phyloP scores from a whole-genome alignment of 2,888 invertebrate genomes.

The Ashinkailepas kermadecensis region DNA sequence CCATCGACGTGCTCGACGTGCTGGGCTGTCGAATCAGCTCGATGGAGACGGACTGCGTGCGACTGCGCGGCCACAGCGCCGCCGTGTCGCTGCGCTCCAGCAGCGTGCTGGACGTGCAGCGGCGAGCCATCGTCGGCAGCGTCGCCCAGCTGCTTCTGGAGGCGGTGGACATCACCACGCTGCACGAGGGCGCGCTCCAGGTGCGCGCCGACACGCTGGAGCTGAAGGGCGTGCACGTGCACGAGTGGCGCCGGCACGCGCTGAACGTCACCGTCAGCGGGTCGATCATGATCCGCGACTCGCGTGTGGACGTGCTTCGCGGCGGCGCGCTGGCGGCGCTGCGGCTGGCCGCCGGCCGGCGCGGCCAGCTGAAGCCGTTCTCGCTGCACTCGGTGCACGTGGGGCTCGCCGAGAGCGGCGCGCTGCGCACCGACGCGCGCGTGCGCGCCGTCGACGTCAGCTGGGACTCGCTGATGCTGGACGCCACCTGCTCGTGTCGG shows the following conservation, averaged over 20 bases:
- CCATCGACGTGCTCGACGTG: background rate
- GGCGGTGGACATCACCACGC: background rate
- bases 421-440: background rate
- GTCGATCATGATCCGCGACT: background rate
- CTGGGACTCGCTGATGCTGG: conserved; percentile 5
- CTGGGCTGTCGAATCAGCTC: background rate
- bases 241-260: background rate
- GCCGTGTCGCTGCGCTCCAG: background rate
- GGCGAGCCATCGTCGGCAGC: background rate
- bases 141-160: background rate
- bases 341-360: background rate
- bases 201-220: background rate
- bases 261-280: background rate
- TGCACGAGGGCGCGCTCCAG: background rate
- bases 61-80: background rate
- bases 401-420: background rate
- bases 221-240: background rate
- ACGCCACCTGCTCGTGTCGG: background rate
- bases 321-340: background rate
- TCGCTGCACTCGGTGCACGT: background rate
- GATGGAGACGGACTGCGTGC: background rate
- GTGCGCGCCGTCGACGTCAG: background rate
- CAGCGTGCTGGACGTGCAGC: background rate
- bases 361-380: background rate
- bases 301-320: background rate